Evolutionary conservation across 2,888 invertebrate genomes (phyloP).

Genomic region (Drosophila mayaguana): DNA sequence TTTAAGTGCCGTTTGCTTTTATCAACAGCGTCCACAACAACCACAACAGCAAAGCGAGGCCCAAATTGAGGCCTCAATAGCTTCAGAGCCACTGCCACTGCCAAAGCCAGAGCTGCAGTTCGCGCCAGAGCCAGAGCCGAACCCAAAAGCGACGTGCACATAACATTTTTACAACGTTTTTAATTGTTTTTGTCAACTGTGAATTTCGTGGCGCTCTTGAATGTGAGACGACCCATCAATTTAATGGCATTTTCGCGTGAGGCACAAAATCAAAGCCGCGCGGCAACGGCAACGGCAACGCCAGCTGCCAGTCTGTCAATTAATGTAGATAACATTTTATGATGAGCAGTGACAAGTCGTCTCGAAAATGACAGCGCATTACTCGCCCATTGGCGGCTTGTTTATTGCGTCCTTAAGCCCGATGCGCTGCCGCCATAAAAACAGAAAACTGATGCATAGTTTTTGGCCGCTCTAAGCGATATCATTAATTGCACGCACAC

Average conservation of each 20-base stretch:
- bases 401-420: conserved; percentile 69
- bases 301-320: conserved; percentile 62
- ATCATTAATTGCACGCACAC: conserved; percentile 60
- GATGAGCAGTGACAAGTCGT: conserved; percentile 73
- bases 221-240: conserved; percentile 66
- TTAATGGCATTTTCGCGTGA: conserved; percentile 75
- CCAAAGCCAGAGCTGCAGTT: neutral
- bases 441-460: conserved; percentile 57
- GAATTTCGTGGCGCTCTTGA: conserved; percentile 52
- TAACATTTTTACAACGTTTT: conserved; percentile 76
- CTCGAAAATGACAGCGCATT: conserved; percentile 66
- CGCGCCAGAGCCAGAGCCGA: neutral
- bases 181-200: conserved; percentile 78
- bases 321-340: conserved; percentile 79
- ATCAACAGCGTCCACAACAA: conserved; percentile 63
- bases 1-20: conserved; percentile 80
- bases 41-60: conserved; percentile 24
- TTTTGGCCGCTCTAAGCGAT: conserved; percentile 50
- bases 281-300: conserved; percentile 19
- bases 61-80: conserved; percentile 25
- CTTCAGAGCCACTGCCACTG: conserved; percentile 8
- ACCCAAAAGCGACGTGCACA: conserved; percentile 55
- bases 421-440: conserved; percentile 39
- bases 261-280: conserved; percentile 64
- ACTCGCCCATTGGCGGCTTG: conserved; percentile 72